phyloP scores from a whole-genome alignment of 2,113 vertebrate species.

The Chaenocephalus aceratus region DNA sequence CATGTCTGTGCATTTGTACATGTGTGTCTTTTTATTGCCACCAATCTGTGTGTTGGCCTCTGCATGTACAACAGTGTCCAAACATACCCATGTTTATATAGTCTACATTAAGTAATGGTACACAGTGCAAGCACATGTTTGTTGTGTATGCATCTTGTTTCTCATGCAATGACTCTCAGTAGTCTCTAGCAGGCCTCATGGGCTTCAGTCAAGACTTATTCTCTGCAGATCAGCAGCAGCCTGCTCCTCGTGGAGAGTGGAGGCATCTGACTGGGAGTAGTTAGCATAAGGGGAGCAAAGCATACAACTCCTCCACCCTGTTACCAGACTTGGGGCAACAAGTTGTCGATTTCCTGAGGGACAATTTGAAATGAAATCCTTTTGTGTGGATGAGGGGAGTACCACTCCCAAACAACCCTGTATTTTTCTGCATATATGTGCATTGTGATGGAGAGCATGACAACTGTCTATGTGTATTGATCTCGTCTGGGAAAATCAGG shows the following conservation, averaged over 20 bases:
- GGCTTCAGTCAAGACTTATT: constrained; percentile 43
- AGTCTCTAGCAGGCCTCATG: constrained; percentile 16
- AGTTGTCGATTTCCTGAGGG: constrained; percentile 62
- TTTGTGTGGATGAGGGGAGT: constrained; percentile 60
- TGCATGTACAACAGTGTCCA: constrained; percentile 18
- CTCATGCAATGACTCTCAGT: constrained; percentile 16
- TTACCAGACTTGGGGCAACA: no score
- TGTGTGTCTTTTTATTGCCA: constrained; percentile 27
- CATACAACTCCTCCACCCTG: no score
- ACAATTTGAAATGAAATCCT: constrained; percentile 62
- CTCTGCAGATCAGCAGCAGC: constrained; percentile 53
- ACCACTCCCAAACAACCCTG: constrained; percentile 48
- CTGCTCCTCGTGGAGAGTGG: constrained; percentile 51
- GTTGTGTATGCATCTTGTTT: constrained; percentile 19
- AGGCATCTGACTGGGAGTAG: constrained; percentile 67
- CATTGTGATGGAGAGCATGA: constrained; percentile 49
- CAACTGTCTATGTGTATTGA: constrained; percentile 29
- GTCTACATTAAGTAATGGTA: constrained; percentile 27
- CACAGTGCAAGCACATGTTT: neutral
- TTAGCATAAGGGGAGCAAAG: no score
- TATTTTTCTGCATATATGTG: constrained; percentile 51
- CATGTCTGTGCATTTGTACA: no score
- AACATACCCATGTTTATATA: constrained; percentile 1
- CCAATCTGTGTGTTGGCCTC: constrained; percentile 20
- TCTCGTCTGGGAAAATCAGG: constrained; percentile 21